Base-by-base conservation (phyloP, 2,888 invertebrate genomes). In the Vannuccia rotundouncinata region DNA sequence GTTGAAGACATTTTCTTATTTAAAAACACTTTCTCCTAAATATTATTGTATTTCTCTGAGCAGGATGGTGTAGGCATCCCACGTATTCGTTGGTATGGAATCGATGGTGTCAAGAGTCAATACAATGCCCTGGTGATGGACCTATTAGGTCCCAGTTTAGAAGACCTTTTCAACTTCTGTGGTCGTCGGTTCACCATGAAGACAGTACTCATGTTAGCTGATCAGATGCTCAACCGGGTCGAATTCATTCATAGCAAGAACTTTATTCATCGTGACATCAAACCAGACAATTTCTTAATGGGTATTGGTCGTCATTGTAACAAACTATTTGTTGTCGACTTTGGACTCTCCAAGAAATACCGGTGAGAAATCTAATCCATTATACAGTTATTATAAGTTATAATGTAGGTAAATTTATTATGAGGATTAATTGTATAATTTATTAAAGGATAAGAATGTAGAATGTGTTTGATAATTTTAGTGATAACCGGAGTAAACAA, bases 231-330 rank as follows among this genome's bases (percentile, higher is more conserved):
- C 1, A 31, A 78, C n/a, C n/a, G 81, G n/a, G 45, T 81, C 13
- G 81, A 81, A n/a, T 81, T 77, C 29, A 27, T 81, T 13, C 81
- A 81, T 30, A 82, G 27, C n/a, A 81, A 82, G 28, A 76, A 74
- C 31, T 77, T 81, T 29, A 81, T 81, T 29, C 81, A 81, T 73
- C 80, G 84, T 77, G 91, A 88, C 94, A 95, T 90, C 94, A 96
- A 88, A 83, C 96, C 96, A 66, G 96, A 97, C 89, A 97, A 97
- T 90, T 97, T 98, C 90, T 91, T 98, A 81, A 98, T 97, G 97
- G 97, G 97, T 85, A 96, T 98, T 88, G 97, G 97, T 74, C 92
- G 95, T 84, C 95, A 96, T 87, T 96, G 96, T 91, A 97, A 97
- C 90, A 95, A 95, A 60, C 59, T 82, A 83, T 88, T 88, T 84